Evolutionary conservation across 2,797 vertebrate species (phyloP), one percentile per base, ranked within the genome.

Genomic region (Pseudotriccus pelzelni): DNA sequence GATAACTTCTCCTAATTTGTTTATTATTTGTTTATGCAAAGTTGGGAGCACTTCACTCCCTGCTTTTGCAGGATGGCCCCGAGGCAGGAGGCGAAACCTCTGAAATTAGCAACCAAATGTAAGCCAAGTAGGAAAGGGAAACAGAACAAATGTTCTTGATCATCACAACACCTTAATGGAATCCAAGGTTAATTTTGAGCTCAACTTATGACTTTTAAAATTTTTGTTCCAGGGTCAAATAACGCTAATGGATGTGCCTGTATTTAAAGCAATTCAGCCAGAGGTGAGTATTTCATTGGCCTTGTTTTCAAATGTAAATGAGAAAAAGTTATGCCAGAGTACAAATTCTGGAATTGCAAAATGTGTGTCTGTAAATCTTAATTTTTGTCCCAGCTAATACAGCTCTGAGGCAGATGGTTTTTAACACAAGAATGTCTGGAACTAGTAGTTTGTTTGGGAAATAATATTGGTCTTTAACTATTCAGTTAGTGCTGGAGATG

Each of bases 211-310:
- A 14, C 77, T 37, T 44, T 30, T 37, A 0, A 18, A 37, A 67
- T 96, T 97, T 83, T 96, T 78, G 39, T 97, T 97, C 79, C 97
- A 99, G 99, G 99, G 99, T 97, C 99, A 99, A 97, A 99, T 99
- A 98, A 99, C 99, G 1, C 98, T 99, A 95, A 99, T 99, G 99
- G 99, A 99, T 95, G 98, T 99, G 95, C 99, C 99, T 67, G 99
- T 99, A 94, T 99, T 99, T 98, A 99, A 99, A 98, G 99, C 99
- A 97, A 99, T 99, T 98, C 99, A 99, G 90, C 99, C 99, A 81
- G 99, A 99, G 98, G 99, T 99, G 96, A 98, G 99, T 95, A 89
- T 76, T 91, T 95, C 0, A 24, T 87, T 64, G 25, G 66, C 55
- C 79, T 93, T 88, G 34, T 55, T 78, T 95, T 93, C 17, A 76